Evolutionary conservation across 2,888 invertebrate genomes (phyloP), one percentile per base, ranked within the genome.

Genomic region (Phaedon cochleariae): DNA sequence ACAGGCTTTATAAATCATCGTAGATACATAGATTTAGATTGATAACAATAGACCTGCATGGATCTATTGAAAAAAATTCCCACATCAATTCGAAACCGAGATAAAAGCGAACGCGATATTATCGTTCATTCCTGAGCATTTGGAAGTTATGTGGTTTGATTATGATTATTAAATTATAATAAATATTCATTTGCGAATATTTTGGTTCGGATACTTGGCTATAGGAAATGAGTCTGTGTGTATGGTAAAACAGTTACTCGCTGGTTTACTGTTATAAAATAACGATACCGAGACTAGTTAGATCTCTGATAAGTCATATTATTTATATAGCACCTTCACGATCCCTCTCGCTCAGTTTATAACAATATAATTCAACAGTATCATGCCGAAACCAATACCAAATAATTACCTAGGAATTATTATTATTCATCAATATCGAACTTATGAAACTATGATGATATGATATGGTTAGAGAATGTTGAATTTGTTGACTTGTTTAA

Each of bases 61-160:
- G 20, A 48, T 57, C 45, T 46, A 45, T 57, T 57, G 45, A 57
- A 57, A 57, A 57, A 57, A 57, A 45, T 57, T 57, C 57, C 57
- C 57, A 57, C 57, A 57, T 57, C 45, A 57, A 41, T 41, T 15
- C 41, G n/a, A 34, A 34, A 22, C n/a, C 41, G 26, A 57, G 26
- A 20, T 45, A 57, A 57, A 26, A 57, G 57, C 41, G 37, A 55
- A n/a, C 15, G 55, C 55, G 57, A 57, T 45, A 29, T 45, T 34
- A 18, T 6, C n/a, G 41, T 41, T 26, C 15, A 41, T 41, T 55
- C 26, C 12, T 12, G 45, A 57, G 57, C 57, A 57, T 57, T 57
- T 57, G 15, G 57, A 57, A 57, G 57, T 57, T 57, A 57, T 57
- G 57, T 41, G 57, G 22, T 45, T 57, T 21, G 45, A 57, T 57